Percentiles rank a stretch among this genome's conserved stretches.
Conservation (phyloP, 2,888 invertebrate species). For the Acleris holmiana region DNA sequence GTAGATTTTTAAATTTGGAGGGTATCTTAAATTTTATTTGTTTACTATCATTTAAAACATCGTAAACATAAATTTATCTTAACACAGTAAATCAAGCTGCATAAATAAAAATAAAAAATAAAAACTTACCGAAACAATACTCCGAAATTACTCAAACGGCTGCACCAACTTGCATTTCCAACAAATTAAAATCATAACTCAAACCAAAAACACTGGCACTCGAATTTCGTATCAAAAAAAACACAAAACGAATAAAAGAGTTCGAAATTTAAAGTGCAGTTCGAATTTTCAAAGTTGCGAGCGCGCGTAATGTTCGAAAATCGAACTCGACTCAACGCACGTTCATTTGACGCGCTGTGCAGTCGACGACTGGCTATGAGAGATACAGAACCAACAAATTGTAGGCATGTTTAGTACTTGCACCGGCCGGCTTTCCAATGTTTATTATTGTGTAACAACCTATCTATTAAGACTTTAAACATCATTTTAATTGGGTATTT, state of each 20-base stretch:
- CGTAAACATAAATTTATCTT: not conserved
- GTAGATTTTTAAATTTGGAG: not conserved
- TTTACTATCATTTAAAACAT: not conserved
- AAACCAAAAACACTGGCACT: slow-evolving; percentile 37
- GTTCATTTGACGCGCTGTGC: slow-evolving; percentile 56
- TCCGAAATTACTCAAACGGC: slow-evolving; percentile 16
- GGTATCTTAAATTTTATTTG: slow-evolving; percentile 1
- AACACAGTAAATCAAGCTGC: not conserved
- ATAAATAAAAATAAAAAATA: not conserved
- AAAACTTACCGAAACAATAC: slow-evolving; percentile 18
- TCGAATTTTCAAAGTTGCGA: slow-evolving; percentile 45
- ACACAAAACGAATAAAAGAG: slow-evolving; percentile 23
- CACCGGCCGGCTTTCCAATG: slow-evolving; percentile 17
- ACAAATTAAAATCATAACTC: slow-evolving; percentile 37
- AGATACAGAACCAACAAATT: slow-evolving; percentile 19
- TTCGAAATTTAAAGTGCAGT: slow-evolving; percentile 32
- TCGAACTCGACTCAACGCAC: slow-evolving; percentile 49
- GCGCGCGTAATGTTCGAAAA: slow-evolving; percentile 56
- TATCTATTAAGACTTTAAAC: not conserved
- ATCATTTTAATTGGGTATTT: not conserved
- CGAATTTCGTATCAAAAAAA: slow-evolving; percentile 22
- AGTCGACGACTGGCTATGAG: slow-evolving; percentile 54
- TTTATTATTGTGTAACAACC: slow-evolving; percentile 8
- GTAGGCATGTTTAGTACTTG: slow-evolving; percentile 4
- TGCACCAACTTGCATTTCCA: slow-evolving; percentile 15